Evolutionary conservation across 2,888 invertebrate genomes (phyloP).

Genomic region (Drosophila kanekoi): DNA sequence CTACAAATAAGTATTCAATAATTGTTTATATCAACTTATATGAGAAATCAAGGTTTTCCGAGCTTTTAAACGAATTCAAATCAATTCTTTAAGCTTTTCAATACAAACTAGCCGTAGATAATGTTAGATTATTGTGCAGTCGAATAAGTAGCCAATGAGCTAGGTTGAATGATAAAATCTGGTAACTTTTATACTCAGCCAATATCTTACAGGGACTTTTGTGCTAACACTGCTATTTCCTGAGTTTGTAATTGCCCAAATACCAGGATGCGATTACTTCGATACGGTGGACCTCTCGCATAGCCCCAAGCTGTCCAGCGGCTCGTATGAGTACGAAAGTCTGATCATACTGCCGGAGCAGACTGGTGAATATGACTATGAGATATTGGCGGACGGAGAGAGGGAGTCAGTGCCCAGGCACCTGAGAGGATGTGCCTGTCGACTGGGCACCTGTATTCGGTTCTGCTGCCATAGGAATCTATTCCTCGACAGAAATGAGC

Average conservation of each 20-base stretch:
- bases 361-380: slow-evolving; percentile 58
- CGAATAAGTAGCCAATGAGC: no score
- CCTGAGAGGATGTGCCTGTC: slow-evolving; percentile 73
- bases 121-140: no score
- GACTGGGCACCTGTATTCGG: slow-evolving; percentile 78
- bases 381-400: slow-evolving; percentile 25
- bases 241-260: slow-evolving; percentile 7
- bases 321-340: slow-evolving; percentile 64
- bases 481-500: not conserved
- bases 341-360: slow-evolving; percentile 58
- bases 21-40: no score
- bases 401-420: slow-evolving; percentile 30
- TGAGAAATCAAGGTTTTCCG: no score
- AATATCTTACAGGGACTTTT: not conserved
- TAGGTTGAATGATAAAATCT: not conserved
- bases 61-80: no score
- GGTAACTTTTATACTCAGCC: not conserved
- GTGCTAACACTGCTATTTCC: not conserved
- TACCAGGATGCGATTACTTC: slow-evolving; percentile 61
- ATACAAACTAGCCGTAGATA: no score
- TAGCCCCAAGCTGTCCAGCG: slow-evolving; percentile 44
- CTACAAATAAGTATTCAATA: no score
- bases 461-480: slow-evolving; percentile 65
- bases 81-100: no score
- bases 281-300: slow-evolving; percentile 69